These are phyloP conservation scores for Peromyscus aztecus DNA, from an alignment of 2,797 vertebrate genomes.

Conservation along the genomic window DNA sequence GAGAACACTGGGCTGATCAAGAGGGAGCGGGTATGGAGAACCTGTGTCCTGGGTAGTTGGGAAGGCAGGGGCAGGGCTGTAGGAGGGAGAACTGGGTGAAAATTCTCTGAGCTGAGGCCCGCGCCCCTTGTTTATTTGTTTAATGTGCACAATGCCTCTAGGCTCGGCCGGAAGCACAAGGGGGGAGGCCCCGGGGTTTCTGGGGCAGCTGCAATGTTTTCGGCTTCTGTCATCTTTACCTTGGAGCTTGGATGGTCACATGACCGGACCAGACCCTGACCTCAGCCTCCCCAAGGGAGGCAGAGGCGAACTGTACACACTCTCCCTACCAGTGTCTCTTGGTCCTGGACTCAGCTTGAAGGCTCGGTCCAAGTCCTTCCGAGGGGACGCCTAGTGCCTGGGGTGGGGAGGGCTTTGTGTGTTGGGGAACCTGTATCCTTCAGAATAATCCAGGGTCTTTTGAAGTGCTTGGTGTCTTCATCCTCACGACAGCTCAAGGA, in stretches of 20 bases:
- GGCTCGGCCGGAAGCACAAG: not conserved
- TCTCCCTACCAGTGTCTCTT: not conserved
- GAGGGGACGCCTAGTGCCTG: not conserved
- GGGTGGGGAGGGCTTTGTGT: not conserved
- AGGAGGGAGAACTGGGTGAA: not conserved
- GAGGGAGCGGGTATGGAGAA: not conserved
- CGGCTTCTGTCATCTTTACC: not conserved
- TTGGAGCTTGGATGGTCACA: not conserved
- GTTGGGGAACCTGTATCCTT: fast-evolving
- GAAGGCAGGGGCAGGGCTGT: not conserved
- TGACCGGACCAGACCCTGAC: not conserved
- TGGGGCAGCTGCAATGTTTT: not conserved
- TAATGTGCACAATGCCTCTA: slow-evolving; percentile 18
- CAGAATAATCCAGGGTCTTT: not conserved
- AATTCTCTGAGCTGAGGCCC: not conserved
- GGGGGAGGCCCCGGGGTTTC: not conserved
- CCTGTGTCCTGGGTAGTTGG: not conserved
- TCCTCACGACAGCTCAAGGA: not conserved
- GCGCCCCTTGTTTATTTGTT: slow-evolving; percentile 24
- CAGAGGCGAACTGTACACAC: too few species aligned
- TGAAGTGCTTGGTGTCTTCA: not conserved
- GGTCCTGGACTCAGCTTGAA: not conserved
- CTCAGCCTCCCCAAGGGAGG: not conserved
- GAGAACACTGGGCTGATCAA: not conserved
- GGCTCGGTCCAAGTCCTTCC: not conserved